Evolutionary conservation across 2,113 vertebrate species (phyloP).

Genomic region (Pongo abelii): DNA sequence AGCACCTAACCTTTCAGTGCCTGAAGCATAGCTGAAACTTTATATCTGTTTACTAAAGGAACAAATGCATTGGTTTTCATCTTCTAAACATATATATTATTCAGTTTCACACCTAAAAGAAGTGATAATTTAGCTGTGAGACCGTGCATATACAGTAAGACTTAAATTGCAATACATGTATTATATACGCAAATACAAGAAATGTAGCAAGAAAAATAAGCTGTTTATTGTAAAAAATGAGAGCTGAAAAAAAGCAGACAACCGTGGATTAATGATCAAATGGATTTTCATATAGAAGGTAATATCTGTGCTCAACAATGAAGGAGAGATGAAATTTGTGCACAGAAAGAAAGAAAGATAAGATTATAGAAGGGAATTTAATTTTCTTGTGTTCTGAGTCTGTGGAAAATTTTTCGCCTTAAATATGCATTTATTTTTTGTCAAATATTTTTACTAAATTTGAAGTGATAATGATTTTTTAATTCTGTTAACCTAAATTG

Average conservation of each 20-base stretch:
- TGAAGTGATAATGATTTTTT: not conserved
- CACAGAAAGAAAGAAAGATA: not conserved
- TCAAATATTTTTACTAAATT: not conserved
- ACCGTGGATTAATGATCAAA: not conserved
- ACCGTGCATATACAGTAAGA: not conserved
- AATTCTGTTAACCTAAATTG: not conserved
- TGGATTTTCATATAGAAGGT: not conserved
- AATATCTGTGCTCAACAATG: not conserved
- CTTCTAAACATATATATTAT: not conserved
- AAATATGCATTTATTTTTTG: not conserved
- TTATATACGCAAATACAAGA: not conserved
- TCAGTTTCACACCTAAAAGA: not conserved
- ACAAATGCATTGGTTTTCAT: not conserved
- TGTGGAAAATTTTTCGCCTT: not conserved
- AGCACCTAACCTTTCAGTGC: not conserved
- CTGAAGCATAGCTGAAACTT: not conserved
- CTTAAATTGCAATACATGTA: not conserved
- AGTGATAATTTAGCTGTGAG: not conserved
- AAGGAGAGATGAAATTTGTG: not conserved
- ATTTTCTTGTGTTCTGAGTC: not conserved
- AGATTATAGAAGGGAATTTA: not conserved
- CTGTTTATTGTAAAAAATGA: not conserved
- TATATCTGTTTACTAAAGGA: not conserved
- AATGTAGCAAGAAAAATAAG: not conserved
- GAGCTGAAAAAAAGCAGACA: not conserved